phyloP scores from a whole-genome alignment of 92 coral and sea anemone genomes.

The Zoanthus gigantus region DNA sequence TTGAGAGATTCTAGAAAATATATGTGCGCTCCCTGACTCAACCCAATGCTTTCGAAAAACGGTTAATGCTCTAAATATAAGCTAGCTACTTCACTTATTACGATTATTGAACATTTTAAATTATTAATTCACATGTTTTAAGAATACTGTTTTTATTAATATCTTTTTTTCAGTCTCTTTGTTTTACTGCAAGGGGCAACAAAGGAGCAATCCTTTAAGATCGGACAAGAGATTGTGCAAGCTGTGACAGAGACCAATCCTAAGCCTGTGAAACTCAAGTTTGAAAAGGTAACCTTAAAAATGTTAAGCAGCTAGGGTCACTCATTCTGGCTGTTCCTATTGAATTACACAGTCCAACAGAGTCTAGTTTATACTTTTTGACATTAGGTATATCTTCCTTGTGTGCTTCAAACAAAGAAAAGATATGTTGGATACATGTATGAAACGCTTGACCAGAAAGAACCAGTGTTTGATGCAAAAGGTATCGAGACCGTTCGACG shows the following conservation, averaged over 20 bases:
- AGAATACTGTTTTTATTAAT: too few relatives aligned
- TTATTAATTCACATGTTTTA: too few relatives aligned
- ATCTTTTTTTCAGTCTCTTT: conserved; percentile 71
- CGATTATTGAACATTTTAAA: too few relatives aligned
- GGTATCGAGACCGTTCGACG: conserved; percentile 98
- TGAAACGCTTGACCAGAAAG: conserved; percentile 89
- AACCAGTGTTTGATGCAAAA: conserved; percentile 96
- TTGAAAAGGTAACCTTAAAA: conserved; percentile 79
- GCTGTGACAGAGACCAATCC: conserved; percentile 89
- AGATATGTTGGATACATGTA: conserved; percentile 98
- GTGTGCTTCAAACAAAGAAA: conserved; percentile 96
- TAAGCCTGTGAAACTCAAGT: conserved; percentile 95
- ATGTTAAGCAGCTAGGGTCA: background rate
- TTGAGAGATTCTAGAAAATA: too few relatives aligned
- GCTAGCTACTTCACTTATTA: too few relatives aligned
- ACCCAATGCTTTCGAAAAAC: too few relatives aligned
- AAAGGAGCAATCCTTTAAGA: conserved; percentile 87
- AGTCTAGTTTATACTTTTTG: background rate
- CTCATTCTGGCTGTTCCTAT: background rate
- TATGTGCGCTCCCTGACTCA: too few relatives aligned
- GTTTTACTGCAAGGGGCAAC: conserved; percentile 92
- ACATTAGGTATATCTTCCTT: conserved; percentile 89
- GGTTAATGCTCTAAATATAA: too few relatives aligned
- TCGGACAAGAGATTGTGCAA: conserved; percentile 90
- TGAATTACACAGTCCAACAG: too few relatives aligned